Base-by-base conservation (phyloP, 1,140 invertebrate species). In the Drosophila kanapiae region DNA sequence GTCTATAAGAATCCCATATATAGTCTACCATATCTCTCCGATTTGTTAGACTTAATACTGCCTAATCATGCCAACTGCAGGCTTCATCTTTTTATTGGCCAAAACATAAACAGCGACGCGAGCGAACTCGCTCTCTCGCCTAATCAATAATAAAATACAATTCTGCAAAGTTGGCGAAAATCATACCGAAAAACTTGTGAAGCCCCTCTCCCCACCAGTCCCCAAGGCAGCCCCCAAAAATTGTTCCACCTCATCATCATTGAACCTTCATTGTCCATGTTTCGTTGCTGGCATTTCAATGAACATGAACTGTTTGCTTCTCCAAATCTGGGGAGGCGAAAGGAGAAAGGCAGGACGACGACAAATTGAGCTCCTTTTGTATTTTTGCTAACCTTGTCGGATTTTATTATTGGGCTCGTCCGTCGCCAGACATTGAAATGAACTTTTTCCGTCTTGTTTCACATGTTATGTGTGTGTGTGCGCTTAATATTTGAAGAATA, bases 101-200 rank as follows among this genome's bases (percentile, higher is more conserved):
- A 54, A 80, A 80, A 78, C 60, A 65, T 67, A 63, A 70, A 81
- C 71, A 80, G 57, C 40, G 6, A n/a, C 45, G 61, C 47, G 38
- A 37, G 7, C 31, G 18, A 13, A 2, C 6, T 43, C 16, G 27
- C 40, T 16, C n/a, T 40, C 37, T 14, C 51, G 53, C 64, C 60
- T 81, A 86, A 86, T 86, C 82, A 87, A 86, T 86, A 87, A 86
- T 76, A 82, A 87, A 86, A 82, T 87, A 74, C 33, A 79, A 60
- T 78, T 75, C n/a, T 81, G 82, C 82, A 49, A 63, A 59, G 49
- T 74, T 65, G 48, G 63, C 84, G 68, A 57, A 87, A 80, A 75
- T 75, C 75, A 78, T 70, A 29, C 38, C 51, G 53, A 35, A 42
- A 59, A 49, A 53, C 35, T 63, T 56, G 53, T 48, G 16, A 16